Base-by-base conservation (phyloP, 2,888 invertebrate genomes). In the Plutella xylostella region DNA sequence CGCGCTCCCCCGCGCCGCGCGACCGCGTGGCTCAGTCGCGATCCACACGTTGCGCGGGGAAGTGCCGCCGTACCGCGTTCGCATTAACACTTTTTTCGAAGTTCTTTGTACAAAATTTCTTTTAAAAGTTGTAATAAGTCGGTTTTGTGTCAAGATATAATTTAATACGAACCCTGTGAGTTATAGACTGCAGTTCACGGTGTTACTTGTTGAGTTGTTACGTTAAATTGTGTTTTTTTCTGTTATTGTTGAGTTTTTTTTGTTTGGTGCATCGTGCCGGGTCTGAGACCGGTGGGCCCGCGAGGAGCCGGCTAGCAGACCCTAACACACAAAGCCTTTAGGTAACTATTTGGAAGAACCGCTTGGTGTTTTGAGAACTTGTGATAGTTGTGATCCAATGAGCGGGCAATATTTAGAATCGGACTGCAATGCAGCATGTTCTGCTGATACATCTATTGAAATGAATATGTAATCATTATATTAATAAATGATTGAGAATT, bases 191-290 rank as follows among this genome's bases (percentile, higher is more conserved):
- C 65, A 58, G 62, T 68, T 61, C 63, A 61, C 66, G 62, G 76
- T 73, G 74, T 65, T 72, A 73, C 78, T 77, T 66, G 60, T 68
- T 65, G 55, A 72, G 78, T 78, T 82, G 68, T 67, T 72, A 61
- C 73, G 75, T 77, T 73, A 70, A 48, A 64, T 71, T 75, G 76
- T 75, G 80, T 79, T 80, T 76, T 77, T 75, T 82, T 76, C 43
- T 78, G 77, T 83, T 80, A 75, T 83, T 83, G 79, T 83, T 82
- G 62, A 79, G 77, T 80, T 82, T 79, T 45, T 67, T 82, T 80
- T 79, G 79, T 80, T 80, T 80, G 76, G 83, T 83, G 83, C 78
- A 80, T 76, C 79, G 80, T 73, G 78, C 70, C 78, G 77, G 74
- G 71, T 63, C 71, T 70, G 71, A 78, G 76, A 72, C 71, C 75